These are phyloP conservation scores for Onychomys arenicola DNA, from an alignment of 2,797 vertebrate species.

Conservation along the genomic window DNA sequence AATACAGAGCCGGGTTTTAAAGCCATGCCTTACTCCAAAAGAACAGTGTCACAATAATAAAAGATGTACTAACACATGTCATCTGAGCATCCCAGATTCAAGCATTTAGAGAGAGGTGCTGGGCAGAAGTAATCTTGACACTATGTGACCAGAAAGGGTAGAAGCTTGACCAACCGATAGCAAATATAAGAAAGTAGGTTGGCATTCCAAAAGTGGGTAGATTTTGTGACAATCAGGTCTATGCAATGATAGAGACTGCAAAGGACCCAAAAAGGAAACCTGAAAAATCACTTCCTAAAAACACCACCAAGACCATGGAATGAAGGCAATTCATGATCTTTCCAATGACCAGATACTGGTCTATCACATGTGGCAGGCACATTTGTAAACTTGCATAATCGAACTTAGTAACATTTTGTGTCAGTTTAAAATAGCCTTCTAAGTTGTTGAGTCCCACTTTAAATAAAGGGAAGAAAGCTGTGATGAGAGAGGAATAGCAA, in stretches of 20 bases:
- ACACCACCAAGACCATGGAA: neutral
- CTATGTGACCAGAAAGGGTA: neutral
- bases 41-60: neutral
- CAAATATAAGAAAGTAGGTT: neutral
- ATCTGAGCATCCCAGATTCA: neutral
- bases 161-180: neutral
- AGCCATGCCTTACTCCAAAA: constrained; percentile 1
- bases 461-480: neutral
- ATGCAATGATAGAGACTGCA: neutral
- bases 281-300: constrained; percentile 10
- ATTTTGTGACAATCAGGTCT: neutral
- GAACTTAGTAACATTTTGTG: neutral
- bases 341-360: neutral
- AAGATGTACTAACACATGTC: neutral
- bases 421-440: neutral
- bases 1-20: constrained; percentile 47
- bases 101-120: neutral
- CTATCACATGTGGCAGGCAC: neutral
- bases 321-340: neutral
- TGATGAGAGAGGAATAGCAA: neutral
- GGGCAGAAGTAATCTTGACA: neutral
- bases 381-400: neutral
- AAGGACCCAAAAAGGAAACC: neutral
- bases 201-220: neutral
- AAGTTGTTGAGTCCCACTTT: neutral